Conservation (phyloP, 2,113 vertebrate genomes). For the Azemiops feae region DNA sequence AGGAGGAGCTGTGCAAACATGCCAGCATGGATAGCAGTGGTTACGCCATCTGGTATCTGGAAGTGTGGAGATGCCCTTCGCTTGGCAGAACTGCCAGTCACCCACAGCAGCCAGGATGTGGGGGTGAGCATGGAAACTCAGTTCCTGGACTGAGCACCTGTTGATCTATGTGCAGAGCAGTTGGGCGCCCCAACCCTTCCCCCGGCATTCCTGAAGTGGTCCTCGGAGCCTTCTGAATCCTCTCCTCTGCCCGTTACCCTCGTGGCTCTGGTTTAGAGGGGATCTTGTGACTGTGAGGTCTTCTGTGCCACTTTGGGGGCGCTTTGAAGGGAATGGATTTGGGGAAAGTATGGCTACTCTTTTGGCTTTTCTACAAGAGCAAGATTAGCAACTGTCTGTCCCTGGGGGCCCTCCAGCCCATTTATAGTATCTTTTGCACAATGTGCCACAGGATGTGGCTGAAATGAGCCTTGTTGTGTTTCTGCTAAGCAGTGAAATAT, state of each 20-base stretch:
- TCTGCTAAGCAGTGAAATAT: background rate
- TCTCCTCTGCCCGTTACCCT: background rate
- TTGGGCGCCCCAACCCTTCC: background rate
- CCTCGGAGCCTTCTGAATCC: no score
- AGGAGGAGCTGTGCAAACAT: slow-evolving; percentile 1
- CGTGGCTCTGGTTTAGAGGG: background rate
- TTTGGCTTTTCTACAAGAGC: background rate
- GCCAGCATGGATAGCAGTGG: background rate
- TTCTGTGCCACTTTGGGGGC: background rate
- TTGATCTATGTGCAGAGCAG: background rate
- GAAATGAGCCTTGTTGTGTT: background rate
- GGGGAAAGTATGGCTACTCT: background rate
- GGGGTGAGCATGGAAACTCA: background rate
- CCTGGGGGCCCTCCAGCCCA: no score
- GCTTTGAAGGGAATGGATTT: no score
- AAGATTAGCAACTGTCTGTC: background rate
- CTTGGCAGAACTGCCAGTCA: background rate
- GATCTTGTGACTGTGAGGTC: background rate
- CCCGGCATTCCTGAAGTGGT: background rate
- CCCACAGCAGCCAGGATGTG: background rate
- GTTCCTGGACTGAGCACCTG: background rate
- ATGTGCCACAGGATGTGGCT: background rate
- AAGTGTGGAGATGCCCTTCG: background rate
- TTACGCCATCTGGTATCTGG: background rate
- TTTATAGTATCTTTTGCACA: background rate